These are phyloP conservation scores for Miichthys miiuy DNA, from an alignment of 2,797 vertebrate species.

Conservation along the genomic window DNA sequence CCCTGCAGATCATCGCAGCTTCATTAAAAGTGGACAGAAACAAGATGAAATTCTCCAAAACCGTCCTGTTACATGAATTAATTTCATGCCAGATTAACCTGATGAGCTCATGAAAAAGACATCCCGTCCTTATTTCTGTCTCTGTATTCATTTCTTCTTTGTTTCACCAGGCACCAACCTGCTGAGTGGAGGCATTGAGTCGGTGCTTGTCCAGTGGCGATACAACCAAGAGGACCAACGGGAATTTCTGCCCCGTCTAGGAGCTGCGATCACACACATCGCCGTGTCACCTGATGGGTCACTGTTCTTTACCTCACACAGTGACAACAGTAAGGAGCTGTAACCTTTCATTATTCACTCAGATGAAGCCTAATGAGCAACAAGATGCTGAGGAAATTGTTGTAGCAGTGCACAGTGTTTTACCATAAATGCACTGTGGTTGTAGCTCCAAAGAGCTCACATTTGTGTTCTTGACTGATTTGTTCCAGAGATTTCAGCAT, in stretches of 20 bases:
- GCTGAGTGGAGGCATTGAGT: constrained; percentile 93
- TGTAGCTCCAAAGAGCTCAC: not conserved
- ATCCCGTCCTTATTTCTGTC: not conserved
- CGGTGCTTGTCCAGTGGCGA: constrained; percentile 95
- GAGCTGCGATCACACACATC: constrained; percentile 90
- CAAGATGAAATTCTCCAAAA: too few relatives aligned
- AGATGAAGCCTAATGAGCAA: not conserved
- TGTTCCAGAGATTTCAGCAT: not conserved
- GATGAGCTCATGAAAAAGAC: not conserved
- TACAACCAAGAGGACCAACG: constrained; percentile 84
- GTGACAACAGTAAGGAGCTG: constrained; percentile 93
- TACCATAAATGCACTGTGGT: too few relatives aligned
- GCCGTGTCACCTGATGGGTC: constrained; percentile 89
- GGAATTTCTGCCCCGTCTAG: constrained; percentile 94
- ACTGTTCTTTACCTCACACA: constrained; percentile 90
- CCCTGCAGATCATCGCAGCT: too few relatives aligned
- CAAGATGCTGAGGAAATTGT: too few relatives aligned
- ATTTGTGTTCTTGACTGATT: not conserved
- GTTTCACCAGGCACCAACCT: constrained; percentile 88
- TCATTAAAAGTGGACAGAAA: too few relatives aligned
- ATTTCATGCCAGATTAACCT: not conserved
- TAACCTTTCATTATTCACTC: not conserved
- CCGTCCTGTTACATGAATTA: not conserved
- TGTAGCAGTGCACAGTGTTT: not conserved
- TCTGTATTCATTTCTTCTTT: not conserved